Conservation (phyloP, 2,888 invertebrate species). For the Dendrolimus pini region DNA sequence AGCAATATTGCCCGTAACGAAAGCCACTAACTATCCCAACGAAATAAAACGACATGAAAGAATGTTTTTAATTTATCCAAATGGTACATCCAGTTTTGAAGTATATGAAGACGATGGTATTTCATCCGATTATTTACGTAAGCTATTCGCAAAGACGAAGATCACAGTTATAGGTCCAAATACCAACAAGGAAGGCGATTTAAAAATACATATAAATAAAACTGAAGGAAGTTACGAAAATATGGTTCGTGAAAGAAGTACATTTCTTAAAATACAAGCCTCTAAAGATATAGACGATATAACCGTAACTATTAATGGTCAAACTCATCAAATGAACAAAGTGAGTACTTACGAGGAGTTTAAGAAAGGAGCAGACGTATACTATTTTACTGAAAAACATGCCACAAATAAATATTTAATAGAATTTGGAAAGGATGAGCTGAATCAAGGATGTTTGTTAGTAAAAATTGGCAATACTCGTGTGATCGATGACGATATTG, state of each 20-base stretch:
- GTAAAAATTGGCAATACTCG: conserved; percentile 50
- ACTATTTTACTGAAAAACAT: conserved; percentile 40
- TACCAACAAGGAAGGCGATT: conserved; percentile 32
- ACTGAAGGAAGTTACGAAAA: conserved; percentile 43
- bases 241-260: conserved; percentile 43
- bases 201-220: conserved; percentile 43
- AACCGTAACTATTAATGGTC: conserved; percentile 41
- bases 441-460: conserved; percentile 41
- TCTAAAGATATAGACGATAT: conserved; percentile 33
- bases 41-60: conserved; percentile 47
- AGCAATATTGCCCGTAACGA: conserved; percentile 58
- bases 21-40: conserved; percentile 53
- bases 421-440: conserved; percentile 17
- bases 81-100: conserved; percentile 34
- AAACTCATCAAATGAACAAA: conserved; percentile 29
- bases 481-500: conserved; percentile 39
- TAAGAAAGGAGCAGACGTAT: conserved; percentile 35
- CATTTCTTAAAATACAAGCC: conserved; percentile 48
- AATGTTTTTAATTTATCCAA: conserved; percentile 51
- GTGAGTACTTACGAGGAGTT: conserved; percentile 41
- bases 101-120: conserved; percentile 65
- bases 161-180: conserved; percentile 33
- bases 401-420: conserved; percentile 45
- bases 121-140: conserved; percentile 41
- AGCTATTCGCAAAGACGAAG: conserved; percentile 38